A percentile compares a stretch with the other conserved stretches of the same genome.
These are phyloP conservation scores for Augochlora pura DNA, from an alignment of 1,140 invertebrate species.

Conservation along the genomic window DNA sequence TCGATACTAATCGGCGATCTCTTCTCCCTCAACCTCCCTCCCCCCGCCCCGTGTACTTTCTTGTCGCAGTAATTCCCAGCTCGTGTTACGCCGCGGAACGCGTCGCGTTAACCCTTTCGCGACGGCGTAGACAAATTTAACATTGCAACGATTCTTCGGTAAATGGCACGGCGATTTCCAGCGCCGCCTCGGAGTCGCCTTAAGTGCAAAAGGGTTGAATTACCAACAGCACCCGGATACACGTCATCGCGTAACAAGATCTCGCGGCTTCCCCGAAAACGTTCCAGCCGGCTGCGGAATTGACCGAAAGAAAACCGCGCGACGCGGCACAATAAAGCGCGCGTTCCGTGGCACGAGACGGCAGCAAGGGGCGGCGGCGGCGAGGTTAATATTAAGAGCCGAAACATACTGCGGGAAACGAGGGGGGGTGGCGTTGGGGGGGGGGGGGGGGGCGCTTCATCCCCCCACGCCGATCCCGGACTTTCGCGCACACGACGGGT, in stretches of 20 bases:
- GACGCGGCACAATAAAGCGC: constrained; percentile 35
- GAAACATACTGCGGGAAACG: constrained; percentile 37
- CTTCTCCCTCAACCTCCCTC: no score
- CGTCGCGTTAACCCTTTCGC: constrained; percentile 2
- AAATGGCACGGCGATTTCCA: no score
- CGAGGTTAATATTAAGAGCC: constrained; percentile 53
- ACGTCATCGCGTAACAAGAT: no score
- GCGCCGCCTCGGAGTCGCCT: no score
- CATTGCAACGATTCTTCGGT: no score
- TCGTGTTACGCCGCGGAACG: neutral
- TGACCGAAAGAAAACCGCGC: no score
- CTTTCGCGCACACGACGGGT: neutral
- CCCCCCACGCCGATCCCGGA: constrained; percentile 13
- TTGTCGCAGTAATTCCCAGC: constrained; percentile 1
- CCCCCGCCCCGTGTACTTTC: neutral
- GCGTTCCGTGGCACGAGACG: constrained; percentile 17
- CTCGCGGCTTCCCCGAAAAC: no score
- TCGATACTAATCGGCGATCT: constrained; percentile 4
- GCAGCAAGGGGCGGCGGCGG: constrained; percentile 37
- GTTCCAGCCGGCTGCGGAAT: no score
- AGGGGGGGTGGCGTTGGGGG: constrained; percentile 34
- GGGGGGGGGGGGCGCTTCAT: constrained; percentile 33
- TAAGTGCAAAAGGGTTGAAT: no score
- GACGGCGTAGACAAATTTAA: no score
- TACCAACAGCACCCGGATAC: no score